Evolutionary conservation across 1,140 invertebrate species (phyloP), one percentile per base, ranked within the genome.

Genomic region (Centruroides sculpturatus): DNA sequence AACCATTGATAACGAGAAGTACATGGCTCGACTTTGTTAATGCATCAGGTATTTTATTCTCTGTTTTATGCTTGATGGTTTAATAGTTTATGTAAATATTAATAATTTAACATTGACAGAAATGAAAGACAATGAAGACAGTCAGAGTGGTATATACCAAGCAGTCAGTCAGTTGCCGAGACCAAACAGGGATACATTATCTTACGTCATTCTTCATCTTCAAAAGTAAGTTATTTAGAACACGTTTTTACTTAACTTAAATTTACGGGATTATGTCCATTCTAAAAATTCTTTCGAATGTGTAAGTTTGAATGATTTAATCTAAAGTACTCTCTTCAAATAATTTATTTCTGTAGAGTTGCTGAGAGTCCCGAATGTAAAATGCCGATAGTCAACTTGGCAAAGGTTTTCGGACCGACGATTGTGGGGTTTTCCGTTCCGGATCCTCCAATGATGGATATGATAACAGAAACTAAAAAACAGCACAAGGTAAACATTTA

Each of bases 161-260:
- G 80, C 82, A 3, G 80, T 94, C 62, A 78, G 81, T 12, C 77
- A 84, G 62, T 71, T 95, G 48, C 91, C 92, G 5, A 80, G 82
- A 59, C 82, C 90, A 1, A 94, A 95, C 73, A 78, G 86, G 41
- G 89, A 95, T 69, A 92, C 89, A 1, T 71, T 95, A 35, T 88
- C 90, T 3, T 94, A 84, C 69, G 70, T 95, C 3, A 80, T 91
- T 49, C 71, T 90, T 4, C 92, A 95, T 76, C 79, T 93, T 50
- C 85, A 89, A 73, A 82, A 77, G 82, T 84, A 74, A 64, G 63
- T 59, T 23, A 23, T 23, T 23, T 23, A 23, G 23, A 23, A 23
- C 23, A 23, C 2, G n/a, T 23, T 2, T 23, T 23, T 23, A 23
- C 1, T 23, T 23, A 23, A 23, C 23, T 23, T 23, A 23, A 23